Base-by-base conservation (phyloP, 2,888 invertebrate genomes). In the Oxytorus armatus region DNA sequence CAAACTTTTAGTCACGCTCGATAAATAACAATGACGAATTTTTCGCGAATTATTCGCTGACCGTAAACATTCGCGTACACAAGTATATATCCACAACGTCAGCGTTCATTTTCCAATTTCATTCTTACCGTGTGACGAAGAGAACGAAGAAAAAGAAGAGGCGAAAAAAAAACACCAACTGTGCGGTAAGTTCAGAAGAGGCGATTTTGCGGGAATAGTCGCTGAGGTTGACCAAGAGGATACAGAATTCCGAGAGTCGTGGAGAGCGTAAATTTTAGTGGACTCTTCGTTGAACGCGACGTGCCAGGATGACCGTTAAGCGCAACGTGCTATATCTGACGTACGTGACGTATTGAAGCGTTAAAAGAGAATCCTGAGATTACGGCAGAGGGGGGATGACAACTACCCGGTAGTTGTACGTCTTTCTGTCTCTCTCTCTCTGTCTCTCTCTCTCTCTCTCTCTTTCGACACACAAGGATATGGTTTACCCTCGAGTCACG, bases 301-400 rank as follows among this genome's bases (percentile, higher is more conserved):
- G 77, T 75, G 70, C 68, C 70, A 55, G 77, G 77, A 75, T 81
- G 75, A 77, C 74, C 79, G 73, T 83, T 79, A 81, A 81, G 70
- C 74, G 69, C 59, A 72, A 77, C 78, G 72, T 74, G 75, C 73
- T 79, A 76, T 77, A 76, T 83, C 77, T 78, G 55, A 51, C 55
- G 74, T 74, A 83, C 83, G 83, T 83, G 83, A 83, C 79, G 82
- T 74, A 82, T 83, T 73, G 77, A 75, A 82, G 82, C 79, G 72
- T 76, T 77, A 77, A 83, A 82, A 81, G 70, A 75, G 78, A 51
- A 81, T 77, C 70, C 76, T 75, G 49, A 82, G 80, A 82, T 77
- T 79, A 81, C 70, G 66, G 77, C 44, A 73, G 21, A 36, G 73
- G 25, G 47, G 25, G 18, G 51, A 33, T n/a, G 29, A 65, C 23